Evolutionary conservation across 2,113 vertebrate species (phyloP).

Genomic region (Neogobius melanostomus): DNA sequence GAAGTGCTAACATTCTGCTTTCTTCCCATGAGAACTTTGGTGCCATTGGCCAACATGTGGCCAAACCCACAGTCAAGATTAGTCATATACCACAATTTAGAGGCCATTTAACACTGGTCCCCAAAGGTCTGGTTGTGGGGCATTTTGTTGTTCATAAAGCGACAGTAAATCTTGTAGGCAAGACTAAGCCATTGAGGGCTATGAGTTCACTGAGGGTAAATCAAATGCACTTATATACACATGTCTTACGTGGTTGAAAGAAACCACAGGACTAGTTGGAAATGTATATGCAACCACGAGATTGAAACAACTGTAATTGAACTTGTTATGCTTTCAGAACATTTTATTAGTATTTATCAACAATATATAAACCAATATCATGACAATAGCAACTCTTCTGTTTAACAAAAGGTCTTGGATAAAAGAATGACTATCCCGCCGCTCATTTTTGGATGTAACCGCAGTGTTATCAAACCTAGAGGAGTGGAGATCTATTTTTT

Average conservation of each 20-base stretch:
- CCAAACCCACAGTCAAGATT: slow-evolving; percentile 62
- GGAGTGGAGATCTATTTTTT: slow-evolving; percentile 53
- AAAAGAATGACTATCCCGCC: slow-evolving; percentile 52
- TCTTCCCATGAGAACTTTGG: slow-evolving; percentile 49
- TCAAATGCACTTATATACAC: background rate
- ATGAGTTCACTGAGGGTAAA: slow-evolving; percentile 11
- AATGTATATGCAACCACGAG: background rate
- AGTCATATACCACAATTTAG: slow-evolving; percentile 58
- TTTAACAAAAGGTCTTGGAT: too few species aligned
- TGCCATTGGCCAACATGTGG: slow-evolving; percentile 49
- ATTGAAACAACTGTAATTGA: too few species aligned
- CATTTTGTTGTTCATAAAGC: slow-evolving; percentile 73
- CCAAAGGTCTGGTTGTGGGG: slow-evolving; percentile 66
- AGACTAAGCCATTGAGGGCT: slow-evolving; percentile 66
- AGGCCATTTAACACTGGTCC: slow-evolving; percentile 66
- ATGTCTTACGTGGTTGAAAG: background rate
- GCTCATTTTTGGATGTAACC: slow-evolving; percentile 69
- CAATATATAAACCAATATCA: too few species aligned
- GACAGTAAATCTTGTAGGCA: slow-evolving; percentile 61
- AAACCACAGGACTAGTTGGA: background rate
- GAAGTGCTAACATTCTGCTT: slow-evolving; percentile 60
- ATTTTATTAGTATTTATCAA: too few species aligned
- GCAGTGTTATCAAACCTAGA: slow-evolving; percentile 68
- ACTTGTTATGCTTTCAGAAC: too few species aligned
- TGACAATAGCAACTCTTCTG: too few species aligned